A percentile compares a stretch with the other conserved stretches of the same genome.
These are phyloP conservation scores for Stegodyphus dumicola DNA, from an alignment of 1,140 invertebrate genomes.

Conservation along the genomic window DNA sequence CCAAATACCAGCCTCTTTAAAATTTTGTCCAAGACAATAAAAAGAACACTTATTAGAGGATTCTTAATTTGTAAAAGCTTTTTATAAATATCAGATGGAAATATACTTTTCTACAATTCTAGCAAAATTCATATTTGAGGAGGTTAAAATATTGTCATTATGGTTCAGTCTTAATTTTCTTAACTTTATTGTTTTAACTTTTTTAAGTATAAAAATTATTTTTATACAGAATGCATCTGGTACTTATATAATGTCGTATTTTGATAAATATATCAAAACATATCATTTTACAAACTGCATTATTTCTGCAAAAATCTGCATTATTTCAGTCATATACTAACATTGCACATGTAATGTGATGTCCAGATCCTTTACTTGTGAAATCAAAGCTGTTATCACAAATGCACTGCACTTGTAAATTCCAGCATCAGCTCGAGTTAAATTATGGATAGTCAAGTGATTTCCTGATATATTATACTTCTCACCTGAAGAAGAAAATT, in stretches of 20 bases:
- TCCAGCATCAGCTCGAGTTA: conserved; percentile 41
- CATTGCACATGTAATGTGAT: conserved; percentile 46
- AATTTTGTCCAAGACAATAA: too few relatives aligned
- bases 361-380: conserved; percentile 48
- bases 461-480: not conserved
- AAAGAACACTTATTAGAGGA: too few relatives aligned
- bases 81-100: too few relatives aligned
- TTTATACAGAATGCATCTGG: not conserved
- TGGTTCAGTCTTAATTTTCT: too few relatives aligned
- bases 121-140: too few relatives aligned
- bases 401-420: conserved; percentile 54
- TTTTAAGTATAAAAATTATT: too few relatives aligned
- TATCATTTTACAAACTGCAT: not conserved
- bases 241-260: not conserved
- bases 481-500: too few relatives aligned
- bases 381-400: conserved; percentile 26
- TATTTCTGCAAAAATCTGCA: not conserved
- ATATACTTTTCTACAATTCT: too few relatives aligned
- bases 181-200: too few relatives aligned
- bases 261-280: not conserved
- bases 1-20: too few relatives aligned
- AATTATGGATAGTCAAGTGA: conserved; percentile 34
- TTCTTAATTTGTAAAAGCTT: too few relatives aligned
- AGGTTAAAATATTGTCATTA: too few relatives aligned
- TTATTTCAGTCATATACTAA: not conserved